These are phyloP conservation scores for Conus canariensis DNA, from an alignment of 2,888 invertebrate species.

Conservation along the genomic window DNA sequence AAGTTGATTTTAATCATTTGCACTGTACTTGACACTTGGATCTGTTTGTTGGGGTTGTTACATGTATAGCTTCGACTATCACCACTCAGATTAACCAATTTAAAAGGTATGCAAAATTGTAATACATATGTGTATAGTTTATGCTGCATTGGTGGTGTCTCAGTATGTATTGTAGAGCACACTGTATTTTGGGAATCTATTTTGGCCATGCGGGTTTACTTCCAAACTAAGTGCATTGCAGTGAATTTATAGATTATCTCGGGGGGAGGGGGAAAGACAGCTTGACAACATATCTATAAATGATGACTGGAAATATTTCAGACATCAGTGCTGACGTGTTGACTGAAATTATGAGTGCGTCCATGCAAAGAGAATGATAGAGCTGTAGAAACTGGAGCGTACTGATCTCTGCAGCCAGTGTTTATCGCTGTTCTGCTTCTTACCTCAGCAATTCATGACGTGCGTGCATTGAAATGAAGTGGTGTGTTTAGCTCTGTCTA, in stretches of 20 bases:
- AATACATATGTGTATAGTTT: background rate
- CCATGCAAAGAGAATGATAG: background rate
- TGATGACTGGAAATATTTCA: slow-evolving; percentile 1
- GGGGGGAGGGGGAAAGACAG: background rate
- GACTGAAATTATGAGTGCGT: background rate
- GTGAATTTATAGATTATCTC: background rate
- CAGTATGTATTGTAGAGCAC: background rate
- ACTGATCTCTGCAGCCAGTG: slow-evolving; percentile 33
- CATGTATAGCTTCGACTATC: too few species aligned
- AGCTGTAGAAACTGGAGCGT: background rate
- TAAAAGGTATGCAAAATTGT: background rate
- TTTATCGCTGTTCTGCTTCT: slow-evolving; percentile 8
- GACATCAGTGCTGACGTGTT: background rate
- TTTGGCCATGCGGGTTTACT: background rate
- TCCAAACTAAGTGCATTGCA: slow-evolving; percentile 2
- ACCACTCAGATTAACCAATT: too few species aligned
- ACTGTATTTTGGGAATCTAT: slow-evolving; percentile 1
- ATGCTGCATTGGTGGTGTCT: background rate
- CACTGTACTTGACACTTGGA: too few species aligned
- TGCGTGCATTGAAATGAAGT: background rate
- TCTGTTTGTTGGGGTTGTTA: too few species aligned
- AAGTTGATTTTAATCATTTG: too few species aligned
- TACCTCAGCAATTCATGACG: slow-evolving; percentile 22
- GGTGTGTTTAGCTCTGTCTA: background rate
- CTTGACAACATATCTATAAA: slow-evolving; percentile 5